Base-by-base conservation (phyloP, 2,113 vertebrate genomes). In the Scalopus aquaticus region DNA sequence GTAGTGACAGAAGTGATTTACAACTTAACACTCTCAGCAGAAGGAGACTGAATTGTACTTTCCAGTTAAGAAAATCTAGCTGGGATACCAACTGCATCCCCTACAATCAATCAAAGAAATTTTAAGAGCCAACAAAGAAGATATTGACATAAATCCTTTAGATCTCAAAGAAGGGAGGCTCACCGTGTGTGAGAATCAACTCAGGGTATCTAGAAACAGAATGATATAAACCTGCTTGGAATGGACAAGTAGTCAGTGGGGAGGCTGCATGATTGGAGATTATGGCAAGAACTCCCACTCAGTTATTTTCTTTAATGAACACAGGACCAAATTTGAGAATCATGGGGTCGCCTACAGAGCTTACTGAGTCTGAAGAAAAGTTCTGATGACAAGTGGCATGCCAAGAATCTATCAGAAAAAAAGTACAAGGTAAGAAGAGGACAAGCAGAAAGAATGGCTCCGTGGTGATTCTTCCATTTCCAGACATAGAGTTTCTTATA, bases 281-380 rank as follows among this genome's bases (percentile, higher is more conserved):
- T 89, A 82, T 88, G 64, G 35, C n/a, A 94, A 96, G 56, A 72
- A 92, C 88, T 96, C 19, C 20, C 49, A 74, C 32, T 30, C 35
- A 51, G 22, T 72, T 82, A 9, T 16, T 73, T 94, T 42, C 28
- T 94, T 35, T 32, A 95, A 56, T 46, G 30, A 91, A 69, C 17
- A 90, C 44, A 92, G 49, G 69, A 22, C 35, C 17, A 95, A 83
- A 56, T 12, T 19, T 73, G 30, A 77, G 44, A 79, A 93, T 89
- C 22, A 91, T 60, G 4, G 16, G 24, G 62, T 74, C 76, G 16
- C 26, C 54, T n/a, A 92, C 30, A 88, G 44, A 60, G 74, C 35
- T 76, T 92, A 77, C 2, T 74, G 54, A 74, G 58, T 92, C 82
- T 24, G 39, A 86, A 44, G 22, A 56, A 67, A 89, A 56, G 39